Conservation (phyloP, 2,797 vertebrate genomes). For the Parambassis ranga region DNA sequence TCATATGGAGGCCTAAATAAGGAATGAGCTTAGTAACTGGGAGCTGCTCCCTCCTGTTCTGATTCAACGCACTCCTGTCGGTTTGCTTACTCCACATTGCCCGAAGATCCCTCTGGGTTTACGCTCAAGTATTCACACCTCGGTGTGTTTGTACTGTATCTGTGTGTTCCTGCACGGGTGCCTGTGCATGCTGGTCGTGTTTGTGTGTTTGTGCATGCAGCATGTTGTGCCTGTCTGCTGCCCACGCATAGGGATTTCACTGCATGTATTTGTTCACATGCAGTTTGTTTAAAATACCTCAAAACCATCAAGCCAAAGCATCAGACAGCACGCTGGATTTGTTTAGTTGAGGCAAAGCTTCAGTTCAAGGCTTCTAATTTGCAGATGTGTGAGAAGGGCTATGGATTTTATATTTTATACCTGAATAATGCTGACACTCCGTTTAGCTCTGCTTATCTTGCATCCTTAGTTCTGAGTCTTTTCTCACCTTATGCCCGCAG, state of each 20-base stretch:
- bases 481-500: slow-evolving; percentile 31
- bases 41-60: slow-evolving; percentile 53
- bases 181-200: slow-evolving; percentile 9
- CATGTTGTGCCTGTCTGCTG: no score
- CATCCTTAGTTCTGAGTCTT: slow-evolving; percentile 53
- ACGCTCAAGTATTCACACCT: slow-evolving; percentile 41
- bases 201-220: background rate
- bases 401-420: slow-evolving; percentile 57
- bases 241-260: no score
- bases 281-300: slow-evolving; percentile 30
- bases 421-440: slow-evolving; percentile 66
- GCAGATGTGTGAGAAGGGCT: slow-evolving; percentile 52
- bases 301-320: slow-evolving; percentile 13
- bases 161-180: slow-evolving; percentile 20
- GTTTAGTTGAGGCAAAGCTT: slow-evolving; percentile 39
- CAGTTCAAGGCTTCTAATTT: slow-evolving; percentile 64
- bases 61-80: slow-evolving; percentile 56
- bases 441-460: slow-evolving; percentile 62
- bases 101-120: slow-evolving; percentile 61
- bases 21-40: slow-evolving; percentile 65
- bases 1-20: slow-evolving; percentile 70
- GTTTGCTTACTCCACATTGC: slow-evolving; percentile 64
- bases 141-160: slow-evolving; percentile 44
- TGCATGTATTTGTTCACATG: background rate
- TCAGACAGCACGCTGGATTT: slow-evolving; percentile 32